Base-by-base conservation (phyloP, 2,888 invertebrate species). In the Arctia plantaginis region DNA sequence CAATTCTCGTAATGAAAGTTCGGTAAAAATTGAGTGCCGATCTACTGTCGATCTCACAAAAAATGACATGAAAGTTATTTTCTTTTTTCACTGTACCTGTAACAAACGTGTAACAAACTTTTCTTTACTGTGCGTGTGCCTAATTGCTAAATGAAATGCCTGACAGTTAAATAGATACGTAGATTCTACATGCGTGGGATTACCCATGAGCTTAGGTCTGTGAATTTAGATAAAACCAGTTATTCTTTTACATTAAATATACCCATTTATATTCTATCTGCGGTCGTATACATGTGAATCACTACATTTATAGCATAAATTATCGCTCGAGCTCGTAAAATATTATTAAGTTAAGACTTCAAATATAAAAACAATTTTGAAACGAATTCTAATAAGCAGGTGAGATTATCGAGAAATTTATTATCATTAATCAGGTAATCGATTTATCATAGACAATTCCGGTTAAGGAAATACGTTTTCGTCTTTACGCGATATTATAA, bases 231-330 rank as follows among this genome's bases (percentile, higher is more conserved):
- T n/a, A 69, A n/a, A 71, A 71, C 71, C 71, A 51, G 71, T 71
- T 71, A 13, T 35, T 51, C n/a, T 8, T 55, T 55, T 13, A 35
- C 30, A 35, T 55, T 55, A 55, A 67, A 47, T 47, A 67, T 13
- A 33, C 30, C 23, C 30, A 67, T 67, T 67, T 67, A 67, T 47
- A 67, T 67, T 47, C 47, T 12, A 30, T 44, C 44, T 67, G 44
- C 30, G 30, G 30, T 68, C 20, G 13, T n/a, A 68, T 27, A 23
- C 33, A 33, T 15, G 33, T 27, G 70, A 59, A 62, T 66, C 39
- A 44, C 66, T 69, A 75, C 59, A 78, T 72, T 74, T 67, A 33
- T n/a, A 70, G 72, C n/a, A 69, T 76, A 72, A 75, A 81, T 74
- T 79, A 82, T 77, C 51, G 55, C 64, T 75, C 0, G 39, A 68